phyloP scores from a whole-genome alignment of 2,888 invertebrate genomes.

The Melolontha melolontha region DNA sequence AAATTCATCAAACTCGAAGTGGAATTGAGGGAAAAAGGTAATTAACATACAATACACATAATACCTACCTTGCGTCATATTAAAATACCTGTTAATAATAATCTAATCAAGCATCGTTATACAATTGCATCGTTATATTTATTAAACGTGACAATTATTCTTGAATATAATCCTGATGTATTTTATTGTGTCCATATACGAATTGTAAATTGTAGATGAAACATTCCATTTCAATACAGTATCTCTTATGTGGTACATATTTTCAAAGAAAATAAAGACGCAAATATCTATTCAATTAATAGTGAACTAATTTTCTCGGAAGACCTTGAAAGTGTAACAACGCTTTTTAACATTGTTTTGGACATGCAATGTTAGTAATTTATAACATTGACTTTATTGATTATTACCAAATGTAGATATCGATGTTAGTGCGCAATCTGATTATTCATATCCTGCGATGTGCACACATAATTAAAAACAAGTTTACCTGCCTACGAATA shows the following conservation, averaged over 20 bases:
- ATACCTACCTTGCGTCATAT: background rate
- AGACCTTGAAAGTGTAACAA: constrained; percentile 16
- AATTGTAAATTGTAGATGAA: background rate
- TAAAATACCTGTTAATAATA: background rate
- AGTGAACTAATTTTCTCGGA: constrained; percentile 19
- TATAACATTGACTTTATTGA: constrained; percentile 18
- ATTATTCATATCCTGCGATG: background rate
- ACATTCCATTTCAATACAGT: background rate
- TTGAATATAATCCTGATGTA: no score
- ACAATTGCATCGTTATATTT: no score
- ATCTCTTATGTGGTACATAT: constrained; percentile 4
- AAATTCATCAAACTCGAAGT: constrained; percentile 68
- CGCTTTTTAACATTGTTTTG: constrained; percentile 31
- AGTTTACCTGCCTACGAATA: no score
- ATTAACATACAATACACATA: constrained; percentile 51
- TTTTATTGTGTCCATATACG: no score
- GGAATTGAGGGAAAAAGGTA: constrained; percentile 70
- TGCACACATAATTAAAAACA: background rate
- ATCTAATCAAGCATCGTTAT: no score
- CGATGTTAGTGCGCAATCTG: background rate
- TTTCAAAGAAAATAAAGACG: constrained; percentile 12
- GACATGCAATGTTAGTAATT: constrained; percentile 22
- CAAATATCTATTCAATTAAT: constrained; percentile 12
- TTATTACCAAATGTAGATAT: constrained; percentile 7
- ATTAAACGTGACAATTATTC: no score